Evolutionary conservation across 2,113 vertebrate genomes (phyloP).

Genomic region (Spea multiplicata): DNA sequence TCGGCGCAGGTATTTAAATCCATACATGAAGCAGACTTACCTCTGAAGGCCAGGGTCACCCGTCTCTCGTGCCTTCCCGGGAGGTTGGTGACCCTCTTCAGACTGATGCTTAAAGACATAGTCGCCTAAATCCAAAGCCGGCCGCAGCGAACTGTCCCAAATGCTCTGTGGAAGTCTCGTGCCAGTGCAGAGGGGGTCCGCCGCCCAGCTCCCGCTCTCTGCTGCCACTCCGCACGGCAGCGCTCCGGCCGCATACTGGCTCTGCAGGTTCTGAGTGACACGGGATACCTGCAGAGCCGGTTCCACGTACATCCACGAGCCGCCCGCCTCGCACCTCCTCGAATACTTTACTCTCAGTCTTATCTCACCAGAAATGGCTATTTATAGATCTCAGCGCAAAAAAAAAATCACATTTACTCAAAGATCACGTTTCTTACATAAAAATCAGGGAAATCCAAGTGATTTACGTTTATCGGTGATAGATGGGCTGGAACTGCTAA

Average conservation of each 20-base stretch:
- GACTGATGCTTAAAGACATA: conserved; percentile 79
- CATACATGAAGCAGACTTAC: conserved; percentile 57
- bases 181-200: neutral
- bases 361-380: conserved; percentile 3
- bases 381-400: neutral
- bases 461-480: no score
- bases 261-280: conserved; percentile 27
- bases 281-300: conserved; percentile 35
- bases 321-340: conserved; percentile 29
- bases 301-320: conserved; percentile 18
- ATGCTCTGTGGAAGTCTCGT: neutral
- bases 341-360: conserved; percentile 17
- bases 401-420: no score
- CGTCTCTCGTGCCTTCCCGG: conserved; percentile 78
- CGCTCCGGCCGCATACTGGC: conserved; percentile 13
- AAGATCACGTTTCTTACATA: no score
- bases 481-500: no score
- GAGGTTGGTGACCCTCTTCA: conserved; percentile 74
- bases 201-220: neutral
- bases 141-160: neutral
- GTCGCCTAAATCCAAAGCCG: neutral
- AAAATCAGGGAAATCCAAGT: no score
- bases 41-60: conserved; percentile 79
- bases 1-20: no score
- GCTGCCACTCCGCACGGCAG: conserved; percentile 14